Percentiles rank a stretch among this genome's conserved stretches.
phyloP scores from a whole-genome alignment of 2,888 invertebrate genomes.

The Amiota mariae region DNA sequence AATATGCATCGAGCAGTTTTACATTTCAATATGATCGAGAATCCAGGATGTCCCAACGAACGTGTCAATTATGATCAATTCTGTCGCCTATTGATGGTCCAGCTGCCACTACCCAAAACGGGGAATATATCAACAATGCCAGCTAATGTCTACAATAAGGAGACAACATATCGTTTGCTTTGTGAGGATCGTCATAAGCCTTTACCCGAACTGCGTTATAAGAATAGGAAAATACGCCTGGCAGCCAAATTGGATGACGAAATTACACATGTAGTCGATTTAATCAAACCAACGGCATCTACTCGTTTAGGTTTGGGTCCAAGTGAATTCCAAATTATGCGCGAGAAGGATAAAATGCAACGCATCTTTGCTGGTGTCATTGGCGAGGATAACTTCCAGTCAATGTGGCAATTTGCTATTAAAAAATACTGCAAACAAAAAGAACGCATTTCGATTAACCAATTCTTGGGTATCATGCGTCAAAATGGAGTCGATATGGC shows the following conservation, averaged over 20 bases:
- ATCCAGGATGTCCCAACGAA: slow-evolving; percentile 50
- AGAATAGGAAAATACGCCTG: neutral
- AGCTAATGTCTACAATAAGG: slow-evolving; percentile 48
- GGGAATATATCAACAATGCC: slow-evolving; percentile 44
- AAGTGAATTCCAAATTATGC: slow-evolving; percentile 1
- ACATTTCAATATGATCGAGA: slow-evolving; percentile 54
- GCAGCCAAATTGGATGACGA: neutral
- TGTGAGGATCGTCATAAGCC: slow-evolving; percentile 54
- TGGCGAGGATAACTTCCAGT: neutral
- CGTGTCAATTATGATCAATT: slow-evolving; percentile 54
- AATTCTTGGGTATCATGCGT: slow-evolving; percentile 2
- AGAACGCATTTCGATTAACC: slow-evolving; percentile 6
- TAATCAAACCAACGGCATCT: slow-evolving; percentile 9
- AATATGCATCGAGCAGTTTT: slow-evolving; percentile 50
- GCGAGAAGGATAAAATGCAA: neutral
- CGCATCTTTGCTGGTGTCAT: neutral
- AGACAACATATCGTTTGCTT: slow-evolving; percentile 63
- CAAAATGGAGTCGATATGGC: neutral
- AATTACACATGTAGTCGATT: neutral
- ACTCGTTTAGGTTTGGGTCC: neutral
- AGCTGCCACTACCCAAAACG: slow-evolving; percentile 54
- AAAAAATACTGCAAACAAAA: neutral
- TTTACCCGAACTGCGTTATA: neutral
- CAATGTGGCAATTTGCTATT: slow-evolving; percentile 1
- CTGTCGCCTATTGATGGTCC: slow-evolving; percentile 53